Percentiles rank a stretch among this genome's conserved stretches.
Evolutionary conservation across 2,888 invertebrate species (phyloP).

Genomic region (Dione vanillae): DNA sequence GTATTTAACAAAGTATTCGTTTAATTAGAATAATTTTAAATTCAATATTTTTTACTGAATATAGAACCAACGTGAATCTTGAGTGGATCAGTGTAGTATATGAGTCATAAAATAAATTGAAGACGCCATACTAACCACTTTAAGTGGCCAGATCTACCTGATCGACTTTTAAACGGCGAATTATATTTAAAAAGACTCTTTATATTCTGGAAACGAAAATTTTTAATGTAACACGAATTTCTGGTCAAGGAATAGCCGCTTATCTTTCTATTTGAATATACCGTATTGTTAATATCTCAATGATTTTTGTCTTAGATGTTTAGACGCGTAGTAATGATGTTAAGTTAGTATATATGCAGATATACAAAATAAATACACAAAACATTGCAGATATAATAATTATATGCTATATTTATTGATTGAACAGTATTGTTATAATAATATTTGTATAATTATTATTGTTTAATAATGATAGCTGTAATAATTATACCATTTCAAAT

Average conservation of each 20-base stretch:
- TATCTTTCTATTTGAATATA: slow-evolving; percentile 30
- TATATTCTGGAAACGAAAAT: slow-evolving; percentile 52
- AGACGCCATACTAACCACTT: slow-evolving; percentile 17
- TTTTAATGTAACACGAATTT: slow-evolving; percentile 54
- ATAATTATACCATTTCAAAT: too few relatives aligned
- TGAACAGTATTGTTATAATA: too few relatives aligned
- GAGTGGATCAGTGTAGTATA: neutral
- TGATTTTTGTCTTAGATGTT: neutral
- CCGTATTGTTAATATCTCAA: neutral
- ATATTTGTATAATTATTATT: too few relatives aligned
- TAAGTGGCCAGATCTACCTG: slow-evolving; percentile 47
- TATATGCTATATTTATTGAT: too few relatives aligned
- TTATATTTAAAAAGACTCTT: slow-evolving; percentile 53
- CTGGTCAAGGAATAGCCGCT: slow-evolving; percentile 51
- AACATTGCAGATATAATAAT: too few relatives aligned
- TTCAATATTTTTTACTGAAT: neutral
- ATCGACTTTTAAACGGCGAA: slow-evolving; percentile 52
- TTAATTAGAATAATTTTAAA: neutral
- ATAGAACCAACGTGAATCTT: neutral
- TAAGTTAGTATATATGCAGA: too few relatives aligned
- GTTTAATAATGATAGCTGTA: too few relatives aligned
- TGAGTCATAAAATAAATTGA: slow-evolving; percentile 22
- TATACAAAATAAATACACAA: neutral
- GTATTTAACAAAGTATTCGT: too few relatives aligned
- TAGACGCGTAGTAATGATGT: too few relatives aligned